Percentiles rank a stretch among this genome's conserved stretches.
These are phyloP conservation scores for Drosophila formosana DNA, from an alignment of 2,888 invertebrate genomes.

Conservation along the genomic window DNA sequence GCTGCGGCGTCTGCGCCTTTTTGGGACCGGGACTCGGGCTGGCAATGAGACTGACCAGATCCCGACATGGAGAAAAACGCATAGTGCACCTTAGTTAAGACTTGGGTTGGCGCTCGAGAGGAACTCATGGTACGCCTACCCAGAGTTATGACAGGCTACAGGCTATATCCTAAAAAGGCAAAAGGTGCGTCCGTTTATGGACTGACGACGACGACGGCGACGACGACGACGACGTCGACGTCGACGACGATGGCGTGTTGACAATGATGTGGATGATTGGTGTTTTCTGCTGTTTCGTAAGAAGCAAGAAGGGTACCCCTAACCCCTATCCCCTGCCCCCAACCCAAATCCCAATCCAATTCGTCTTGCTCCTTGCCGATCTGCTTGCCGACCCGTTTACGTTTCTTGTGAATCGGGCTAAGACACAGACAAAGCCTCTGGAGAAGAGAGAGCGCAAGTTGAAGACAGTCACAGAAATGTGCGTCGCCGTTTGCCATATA, in stretches of 20 bases:
- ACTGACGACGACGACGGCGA: slow-evolving; percentile 42
- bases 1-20: slow-evolving; percentile 79
- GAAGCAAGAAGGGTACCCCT: slow-evolving; percentile 51
- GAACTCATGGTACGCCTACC: slow-evolving; percentile 61
- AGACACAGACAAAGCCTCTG: slow-evolving; percentile 2
- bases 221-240: slow-evolving; percentile 35
- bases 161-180: slow-evolving; percentile 67
- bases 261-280: slow-evolving; percentile 80
- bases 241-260: slow-evolving; percentile 64
- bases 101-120: slow-evolving; percentile 22
- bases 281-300: slow-evolving; percentile 69
- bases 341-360: neutral
- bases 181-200: slow-evolving; percentile 73
- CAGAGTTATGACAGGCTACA: slow-evolving; percentile 74
- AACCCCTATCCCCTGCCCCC: slow-evolving; percentile 15
- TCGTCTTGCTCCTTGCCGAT: slow-evolving; percentile 8
- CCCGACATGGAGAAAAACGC: slow-evolving; percentile 37
- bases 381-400: neutral
- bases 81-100: slow-evolving; percentile 51
- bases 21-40: slow-evolving; percentile 62
- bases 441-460: slow-evolving; percentile 26
- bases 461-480: slow-evolving; percentile 11
- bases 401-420: slow-evolving; percentile 58
- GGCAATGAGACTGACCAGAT: slow-evolving; percentile 37
- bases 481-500: slow-evolving; percentile 72